Conservation (phyloP, 2,113 vertebrate species). For the Cyanoderma ruficeps region DNA sequence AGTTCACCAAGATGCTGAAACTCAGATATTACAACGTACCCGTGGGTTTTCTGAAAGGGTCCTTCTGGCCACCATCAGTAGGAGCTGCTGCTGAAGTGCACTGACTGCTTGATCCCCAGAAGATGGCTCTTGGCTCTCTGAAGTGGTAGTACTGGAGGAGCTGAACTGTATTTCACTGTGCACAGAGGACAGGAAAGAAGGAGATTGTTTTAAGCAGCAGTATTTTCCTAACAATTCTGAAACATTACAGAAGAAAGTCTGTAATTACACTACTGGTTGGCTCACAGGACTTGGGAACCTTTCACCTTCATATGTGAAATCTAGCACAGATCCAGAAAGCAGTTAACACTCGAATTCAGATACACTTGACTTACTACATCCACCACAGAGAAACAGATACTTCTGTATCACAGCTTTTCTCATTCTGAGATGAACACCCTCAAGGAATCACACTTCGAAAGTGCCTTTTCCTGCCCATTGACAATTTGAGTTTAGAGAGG, state of each 20-base stretch:
- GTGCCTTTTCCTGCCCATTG: neutral
- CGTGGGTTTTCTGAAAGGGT: conserved; percentile 88
- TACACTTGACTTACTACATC: neutral
- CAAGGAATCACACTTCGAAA: neutral
- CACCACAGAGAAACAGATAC: neutral
- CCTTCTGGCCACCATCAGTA: conserved; percentile 85
- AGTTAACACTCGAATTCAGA: neutral
- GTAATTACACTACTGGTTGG: neutral
- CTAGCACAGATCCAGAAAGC: neutral
- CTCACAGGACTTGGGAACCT: neutral
- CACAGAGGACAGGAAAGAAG: neutral
- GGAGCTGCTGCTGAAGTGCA: conserved; percentile 87
- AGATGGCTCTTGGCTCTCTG: conserved; percentile 85
- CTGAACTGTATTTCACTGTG: conserved; percentile 87
- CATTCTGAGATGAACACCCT: neutral
- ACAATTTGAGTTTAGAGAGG: neutral
- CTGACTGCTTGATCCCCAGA: conserved; percentile 78
- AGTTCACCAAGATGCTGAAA: neutral
- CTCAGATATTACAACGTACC: conserved; percentile 68
- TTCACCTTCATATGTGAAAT: neutral
- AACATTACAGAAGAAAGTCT: neutral
- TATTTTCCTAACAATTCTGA: neutral
- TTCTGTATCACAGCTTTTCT: neutral
- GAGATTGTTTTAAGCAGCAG: neutral
- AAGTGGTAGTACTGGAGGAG: conserved; percentile 85